phyloP scores from a whole-genome alignment of 2,888 invertebrate genomes.

The Nomada fucata region DNA sequence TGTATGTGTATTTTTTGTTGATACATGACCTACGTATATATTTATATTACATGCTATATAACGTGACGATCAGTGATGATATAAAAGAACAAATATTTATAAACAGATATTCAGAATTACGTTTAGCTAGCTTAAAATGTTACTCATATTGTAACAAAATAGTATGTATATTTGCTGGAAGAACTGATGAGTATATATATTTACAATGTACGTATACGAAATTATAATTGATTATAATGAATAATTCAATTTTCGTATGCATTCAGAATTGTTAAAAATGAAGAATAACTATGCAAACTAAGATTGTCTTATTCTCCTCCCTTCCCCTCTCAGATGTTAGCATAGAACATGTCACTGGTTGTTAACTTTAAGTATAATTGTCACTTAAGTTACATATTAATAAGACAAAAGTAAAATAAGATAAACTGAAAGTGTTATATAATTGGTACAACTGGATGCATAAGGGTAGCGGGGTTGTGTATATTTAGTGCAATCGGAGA shows the following conservation, averaged over 20 bases:
- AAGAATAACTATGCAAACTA: constrained; percentile 65
- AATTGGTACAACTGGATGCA: constrained; percentile 82
- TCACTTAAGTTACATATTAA: constrained; percentile 29
- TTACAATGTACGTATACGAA: not conserved
- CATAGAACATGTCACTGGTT: constrained; percentile 85
- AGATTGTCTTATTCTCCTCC: constrained; percentile 85
- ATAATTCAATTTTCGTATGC: constrained; percentile 22
- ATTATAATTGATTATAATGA: constrained; percentile 12
- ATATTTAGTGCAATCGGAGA: constrained; percentile 56
- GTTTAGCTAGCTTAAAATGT: not conserved
- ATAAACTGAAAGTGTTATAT: constrained; percentile 53
- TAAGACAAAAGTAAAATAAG: constrained; percentile 46
- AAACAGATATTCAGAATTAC: constrained; percentile 1
- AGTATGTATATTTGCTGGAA: constrained; percentile 5
- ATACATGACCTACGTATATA: constrained; percentile 23
- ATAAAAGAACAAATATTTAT: constrained; percentile 19
- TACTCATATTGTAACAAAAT: constrained; percentile 9
- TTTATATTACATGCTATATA: constrained; percentile 55
- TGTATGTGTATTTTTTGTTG: constrained; percentile 30
- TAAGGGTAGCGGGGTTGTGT: constrained; percentile 75
- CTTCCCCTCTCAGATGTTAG: constrained; percentile 87
- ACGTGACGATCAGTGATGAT: constrained; percentile 34
- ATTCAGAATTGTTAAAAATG: constrained; percentile 28
- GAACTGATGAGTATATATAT: constrained; percentile 21
- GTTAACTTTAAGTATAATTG: constrained; percentile 48